phyloP scores from a whole-genome alignment of 2,113 vertebrate genomes.

The Pao palembangensis region DNA sequence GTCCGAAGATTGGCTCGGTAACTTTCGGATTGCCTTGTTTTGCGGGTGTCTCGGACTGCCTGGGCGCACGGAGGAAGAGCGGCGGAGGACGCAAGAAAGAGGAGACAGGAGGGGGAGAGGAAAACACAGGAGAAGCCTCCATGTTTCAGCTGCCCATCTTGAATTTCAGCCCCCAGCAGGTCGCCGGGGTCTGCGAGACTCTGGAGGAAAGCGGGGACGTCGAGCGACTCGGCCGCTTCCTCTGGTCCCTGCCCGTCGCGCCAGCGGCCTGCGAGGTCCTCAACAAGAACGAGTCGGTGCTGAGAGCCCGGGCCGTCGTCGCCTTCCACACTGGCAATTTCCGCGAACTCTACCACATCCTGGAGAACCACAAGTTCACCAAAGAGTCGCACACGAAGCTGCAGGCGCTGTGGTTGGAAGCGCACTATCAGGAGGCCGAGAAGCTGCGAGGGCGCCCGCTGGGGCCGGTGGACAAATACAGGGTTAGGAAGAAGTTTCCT shows the following conservation, averaged over 20 bases:
- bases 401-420: slow-evolving; percentile 97
- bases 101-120: slow-evolving; percentile 63
- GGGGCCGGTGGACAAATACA: slow-evolving; percentile 98
- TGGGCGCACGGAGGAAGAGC: slow-evolving; percentile 40
- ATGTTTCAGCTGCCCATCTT: slow-evolving; percentile 99
- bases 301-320: slow-evolving; percentile 93
- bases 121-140: slow-evolving; percentile 76
- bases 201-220: slow-evolving; percentile 98
- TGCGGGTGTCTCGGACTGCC: slow-evolving; percentile 39
- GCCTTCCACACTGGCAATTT: slow-evolving; percentile 97
- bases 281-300: slow-evolving; percentile 96
- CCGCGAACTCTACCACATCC: slow-evolving; percentile 96
- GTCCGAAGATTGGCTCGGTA: slow-evolving; percentile 57
- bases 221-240: slow-evolving; percentile 96
- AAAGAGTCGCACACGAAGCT: slow-evolving; percentile 98
- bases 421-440: slow-evolving; percentile 99
- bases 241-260: slow-evolving; percentile 98
- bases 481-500: slow-evolving; percentile 99
- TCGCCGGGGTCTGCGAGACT: slow-evolving; percentile 99
- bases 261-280: slow-evolving; percentile 97
- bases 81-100: slow-evolving; percentile 45
- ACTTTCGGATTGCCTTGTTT: slow-evolving; percentile 69
- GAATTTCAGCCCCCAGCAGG: slow-evolving; percentile 99
- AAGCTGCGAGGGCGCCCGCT: slow-evolving; percentile 95
- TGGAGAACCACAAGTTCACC: slow-evolving; percentile 99